Base-by-base conservation (phyloP, 1,140 invertebrate genomes). In the Probaryconus sp. region DNA sequence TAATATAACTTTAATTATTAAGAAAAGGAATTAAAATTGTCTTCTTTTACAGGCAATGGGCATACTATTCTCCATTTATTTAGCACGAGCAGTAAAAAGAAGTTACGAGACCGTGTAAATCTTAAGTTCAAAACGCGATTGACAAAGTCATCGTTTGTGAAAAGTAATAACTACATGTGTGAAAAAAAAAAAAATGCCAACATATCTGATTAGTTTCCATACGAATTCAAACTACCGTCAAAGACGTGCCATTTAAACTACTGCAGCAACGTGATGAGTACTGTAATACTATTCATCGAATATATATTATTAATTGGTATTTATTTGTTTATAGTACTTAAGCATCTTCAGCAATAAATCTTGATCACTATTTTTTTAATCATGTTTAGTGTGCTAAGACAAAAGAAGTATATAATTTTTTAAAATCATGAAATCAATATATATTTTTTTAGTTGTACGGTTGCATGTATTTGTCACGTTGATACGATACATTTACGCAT, bases 51-150 rank as follows among this genome's bases (percentile, higher is more conserved):
- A 93, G 91, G 79, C 91, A 14, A 73, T 93, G 51, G 92, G 92
- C 3, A 90, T 93, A 20, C 81, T 91, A 18, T 92, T 92, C 63
- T 90, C 92, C 3, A 89, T 91, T 76, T 91, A 90, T 67, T 79
- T 93, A 63, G 92, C 90, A 6, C 88, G 88, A 61, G 88, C 90
- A 4, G 91, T 93, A 43, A 90, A 87, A 64, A 89, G 89, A 76
- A 91, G 88, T 71, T 92, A 91, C 64, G 87, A 91, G 69, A 89
- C 86, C 6, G 90, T 91, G 16, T 91, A 90, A 18, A 42, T 31
- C 31, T 31, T 11, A 0, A 42, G 50, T 48, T 28, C 40, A 33
- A 33, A 40, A 33, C 17, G n/a, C 10, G 24, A 48, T 2, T 28
- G 14, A 35, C 26, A 24, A 48, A 10, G 35, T 17, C 24, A 45